Percentiles rank a stretch among this genome's conserved stretches.
Evolutionary conservation across 2,113 vertebrate species (phyloP).

Genomic region (Arenaria interpres): DNA sequence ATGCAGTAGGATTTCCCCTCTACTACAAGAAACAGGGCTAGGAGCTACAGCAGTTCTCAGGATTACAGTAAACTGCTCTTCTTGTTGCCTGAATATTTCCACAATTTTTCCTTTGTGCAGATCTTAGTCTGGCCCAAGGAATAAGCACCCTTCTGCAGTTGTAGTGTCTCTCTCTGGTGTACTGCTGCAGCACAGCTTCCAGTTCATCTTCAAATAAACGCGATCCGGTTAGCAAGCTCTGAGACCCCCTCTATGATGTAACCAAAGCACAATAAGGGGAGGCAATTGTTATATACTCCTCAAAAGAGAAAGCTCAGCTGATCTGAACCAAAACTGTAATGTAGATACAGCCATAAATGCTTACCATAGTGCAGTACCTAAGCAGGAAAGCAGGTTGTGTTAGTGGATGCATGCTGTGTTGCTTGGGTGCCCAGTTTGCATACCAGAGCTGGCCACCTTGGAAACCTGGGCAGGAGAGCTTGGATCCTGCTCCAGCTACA

Average conservation of each 20-base stretch:
- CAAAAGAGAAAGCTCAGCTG: background rate
- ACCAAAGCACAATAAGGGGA: background rate
- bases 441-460: too few species aligned
- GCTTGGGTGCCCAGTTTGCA: too few species aligned
- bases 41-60: background rate
- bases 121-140: background rate
- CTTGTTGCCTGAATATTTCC: background rate
- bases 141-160: background rate
- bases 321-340: background rate
- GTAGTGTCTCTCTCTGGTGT: background rate
- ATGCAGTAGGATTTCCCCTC: background rate
- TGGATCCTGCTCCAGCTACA: background rate
- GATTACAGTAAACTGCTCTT: background rate
- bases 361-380: background rate
- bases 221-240: background rate
- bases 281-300: background rate
- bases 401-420: rapidly evolving
- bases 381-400: background rate
- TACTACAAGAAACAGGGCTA: background rate
- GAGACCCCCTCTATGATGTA: background rate
- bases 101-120: background rate
- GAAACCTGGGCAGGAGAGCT: background rate
- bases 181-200: background rate
- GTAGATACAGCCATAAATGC: background rate
- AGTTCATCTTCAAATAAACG: background rate